Evolutionary conservation across 2,797 vertebrate species (phyloP).

Genomic region (Lepilemur septentrionalis): DNA sequence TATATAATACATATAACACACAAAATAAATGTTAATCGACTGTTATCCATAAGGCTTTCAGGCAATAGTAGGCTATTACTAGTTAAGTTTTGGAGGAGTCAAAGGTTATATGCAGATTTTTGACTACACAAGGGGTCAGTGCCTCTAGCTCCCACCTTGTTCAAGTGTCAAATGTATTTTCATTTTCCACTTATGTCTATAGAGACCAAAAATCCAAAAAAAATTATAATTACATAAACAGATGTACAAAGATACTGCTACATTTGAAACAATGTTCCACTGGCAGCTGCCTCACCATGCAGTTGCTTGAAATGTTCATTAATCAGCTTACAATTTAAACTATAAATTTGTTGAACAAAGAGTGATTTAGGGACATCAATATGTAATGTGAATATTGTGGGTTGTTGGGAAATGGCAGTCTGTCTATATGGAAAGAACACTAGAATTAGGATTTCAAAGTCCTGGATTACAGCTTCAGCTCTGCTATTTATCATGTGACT

Average conservation of each 20-base stretch:
- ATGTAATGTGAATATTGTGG: neutral
- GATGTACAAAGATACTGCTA: neutral
- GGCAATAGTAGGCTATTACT: neutral
- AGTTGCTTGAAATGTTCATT: neutral
- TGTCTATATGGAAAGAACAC: neutral
- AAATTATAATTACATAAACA: neutral
- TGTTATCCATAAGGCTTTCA: neutral
- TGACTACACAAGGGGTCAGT: neutral
- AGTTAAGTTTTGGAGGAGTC: neutral
- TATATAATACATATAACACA: neutral
- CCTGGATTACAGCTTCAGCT: slow-evolving; percentile 16
- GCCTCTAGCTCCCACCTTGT: neutral
- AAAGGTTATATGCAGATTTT: neutral
- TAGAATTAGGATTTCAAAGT: neutral
- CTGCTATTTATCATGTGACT: slow-evolving; percentile 17
- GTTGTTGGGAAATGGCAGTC: neutral
- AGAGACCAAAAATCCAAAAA: neutral
- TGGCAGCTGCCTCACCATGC: neutral
- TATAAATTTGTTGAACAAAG: slow-evolving; percentile 33
- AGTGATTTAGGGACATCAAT: neutral
- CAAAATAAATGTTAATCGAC: neutral
- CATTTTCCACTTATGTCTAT: neutral
- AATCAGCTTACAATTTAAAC: slow-evolving; percentile 34
- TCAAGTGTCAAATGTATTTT: neutral
- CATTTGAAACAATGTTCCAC: slow-evolving; percentile 15